These are phyloP conservation scores for Conger conger DNA, from an alignment of 2,113 vertebrate species.

Conservation along the genomic window DNA sequence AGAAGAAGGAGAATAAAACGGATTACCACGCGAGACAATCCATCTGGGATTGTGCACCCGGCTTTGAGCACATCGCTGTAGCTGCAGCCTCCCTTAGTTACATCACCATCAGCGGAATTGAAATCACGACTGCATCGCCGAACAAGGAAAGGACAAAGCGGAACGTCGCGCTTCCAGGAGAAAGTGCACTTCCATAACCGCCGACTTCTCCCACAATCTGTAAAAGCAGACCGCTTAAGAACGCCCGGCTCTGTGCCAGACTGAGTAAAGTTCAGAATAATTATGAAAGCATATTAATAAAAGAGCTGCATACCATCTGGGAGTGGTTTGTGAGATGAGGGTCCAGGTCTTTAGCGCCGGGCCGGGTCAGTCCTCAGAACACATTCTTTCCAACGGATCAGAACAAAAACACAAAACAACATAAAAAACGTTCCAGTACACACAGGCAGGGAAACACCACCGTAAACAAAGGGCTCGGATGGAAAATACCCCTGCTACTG, in stretches of 20 bases:
- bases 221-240: conserved; percentile 51
- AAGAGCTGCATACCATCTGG: conserved; percentile 77
- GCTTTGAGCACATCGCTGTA: background rate
- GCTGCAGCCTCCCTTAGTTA: background rate
- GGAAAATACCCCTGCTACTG: conserved; percentile 56
- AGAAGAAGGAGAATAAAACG: background rate
- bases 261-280: conserved; percentile 65
- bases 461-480: conserved; percentile 59
- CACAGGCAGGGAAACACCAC: conserved; percentile 67
- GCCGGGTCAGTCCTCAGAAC: conserved; percentile 83
- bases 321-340: conserved; percentile 80
- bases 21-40: background rate
- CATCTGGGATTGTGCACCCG: background rate
- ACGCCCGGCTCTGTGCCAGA: conserved; percentile 53
- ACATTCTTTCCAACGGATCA: conserved; percentile 79
- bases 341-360: conserved; percentile 82
- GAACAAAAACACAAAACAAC: conserved; percentile 67
- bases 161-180: conserved; percentile 27
- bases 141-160: conserved; percentile 2
- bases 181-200: conserved; percentile 48
- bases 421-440: conserved; percentile 52
- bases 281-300: conserved; percentile 66
- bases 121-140: background rate
- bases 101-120: background rate
- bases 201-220: conserved; percentile 60